phyloP scores from a whole-genome alignment of 2,888 invertebrate genomes.

The Heteromyza rotundicornis region DNA sequence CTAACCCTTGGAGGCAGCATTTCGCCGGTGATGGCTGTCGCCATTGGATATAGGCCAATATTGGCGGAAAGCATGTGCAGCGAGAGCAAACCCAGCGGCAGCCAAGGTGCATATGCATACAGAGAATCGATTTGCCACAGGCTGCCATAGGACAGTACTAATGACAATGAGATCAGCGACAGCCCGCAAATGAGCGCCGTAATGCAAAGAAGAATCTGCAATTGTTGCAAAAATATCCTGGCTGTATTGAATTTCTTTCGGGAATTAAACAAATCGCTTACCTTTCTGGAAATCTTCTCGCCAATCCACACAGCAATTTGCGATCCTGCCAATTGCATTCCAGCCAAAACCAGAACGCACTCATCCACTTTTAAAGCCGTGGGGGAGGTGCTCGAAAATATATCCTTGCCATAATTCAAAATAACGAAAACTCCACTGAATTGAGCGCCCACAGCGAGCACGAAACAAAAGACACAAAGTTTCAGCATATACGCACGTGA shows the following conservation, averaged over 20 bases:
- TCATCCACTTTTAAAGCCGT: constrained; percentile 31
- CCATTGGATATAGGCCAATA: constrained; percentile 51
- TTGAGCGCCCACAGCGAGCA: constrained; percentile 49
- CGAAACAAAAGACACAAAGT: constrained; percentile 35
- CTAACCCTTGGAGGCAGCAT: constrained; percentile 52
- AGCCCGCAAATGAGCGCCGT: constrained; percentile 44
- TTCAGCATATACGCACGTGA: constrained; percentile 14
- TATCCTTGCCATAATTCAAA: constrained; percentile 46
- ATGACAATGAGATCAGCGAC: constrained; percentile 37
- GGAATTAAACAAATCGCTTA: constrained; percentile 27
- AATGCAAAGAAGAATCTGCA: constrained; percentile 44
- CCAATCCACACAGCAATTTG: constrained; percentile 40
- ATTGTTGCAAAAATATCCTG: background rate
- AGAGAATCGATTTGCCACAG: constrained; percentile 27
- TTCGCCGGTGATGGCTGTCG: constrained; percentile 49
- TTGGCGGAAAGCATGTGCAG: constrained; percentile 45
- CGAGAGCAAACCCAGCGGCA: constrained; percentile 42
- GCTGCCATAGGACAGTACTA: constrained; percentile 33
- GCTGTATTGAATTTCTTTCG: background rate
- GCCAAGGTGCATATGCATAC: constrained; percentile 33
- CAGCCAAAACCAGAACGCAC: constrained; percentile 44
- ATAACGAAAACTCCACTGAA: constrained; percentile 52
- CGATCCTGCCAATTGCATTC: constrained; percentile 45
- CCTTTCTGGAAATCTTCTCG: constrained; percentile 45
- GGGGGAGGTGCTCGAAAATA: constrained; percentile 41